A percentile compares a stretch with the other conserved stretches of the same genome.
These are phyloP conservation scores for Leptosomus discolor DNA, from an alignment of 2,113 vertebrate genomes.

Conservation along the genomic window DNA sequence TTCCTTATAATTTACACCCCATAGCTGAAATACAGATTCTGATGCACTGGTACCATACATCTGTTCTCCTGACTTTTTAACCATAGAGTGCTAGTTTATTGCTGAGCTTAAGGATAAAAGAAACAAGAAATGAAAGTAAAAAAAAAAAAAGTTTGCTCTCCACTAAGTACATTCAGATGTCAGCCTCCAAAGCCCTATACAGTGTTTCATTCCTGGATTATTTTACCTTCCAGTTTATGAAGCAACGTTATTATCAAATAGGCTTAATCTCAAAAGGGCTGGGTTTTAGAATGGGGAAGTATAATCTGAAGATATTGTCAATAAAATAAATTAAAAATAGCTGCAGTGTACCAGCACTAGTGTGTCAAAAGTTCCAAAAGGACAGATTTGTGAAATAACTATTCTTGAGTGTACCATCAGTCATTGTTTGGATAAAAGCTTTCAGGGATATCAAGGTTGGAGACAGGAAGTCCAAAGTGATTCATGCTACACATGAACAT, in stretches of 20 bases:
- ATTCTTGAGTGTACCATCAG: background rate
- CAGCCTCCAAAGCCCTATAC: background rate
- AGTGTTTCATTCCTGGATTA: conserved; percentile 1
- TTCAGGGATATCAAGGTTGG: background rate
- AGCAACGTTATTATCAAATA: conserved; percentile 28
- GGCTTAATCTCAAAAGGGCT: conserved; percentile 31
- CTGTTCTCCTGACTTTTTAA: conserved; percentile 83
- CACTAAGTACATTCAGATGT: conserved; percentile 83
- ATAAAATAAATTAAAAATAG: background rate
- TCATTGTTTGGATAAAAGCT: conserved; percentile 24
- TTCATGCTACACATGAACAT: background rate
- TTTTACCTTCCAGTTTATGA: conserved; percentile 54
- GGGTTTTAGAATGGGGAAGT: background rate
- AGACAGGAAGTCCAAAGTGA: background rate
- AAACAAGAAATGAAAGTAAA: conserved; percentile 78
- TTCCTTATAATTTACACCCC: conserved; percentile 40
- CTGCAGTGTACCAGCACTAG: background rate
- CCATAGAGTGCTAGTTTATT: conserved; percentile 85
- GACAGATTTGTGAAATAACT: background rate
- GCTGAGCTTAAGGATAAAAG: conserved; percentile 84
- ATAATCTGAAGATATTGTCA: conserved; percentile 1
- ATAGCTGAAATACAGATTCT: conserved; percentile 59
- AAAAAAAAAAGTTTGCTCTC: conserved; percentile 68
- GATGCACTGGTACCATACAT: conserved; percentile 68
- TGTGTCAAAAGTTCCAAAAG: background rate